phyloP scores from a whole-genome alignment of 2,797 vertebrate species.

The Nannoperca obscura region DNA sequence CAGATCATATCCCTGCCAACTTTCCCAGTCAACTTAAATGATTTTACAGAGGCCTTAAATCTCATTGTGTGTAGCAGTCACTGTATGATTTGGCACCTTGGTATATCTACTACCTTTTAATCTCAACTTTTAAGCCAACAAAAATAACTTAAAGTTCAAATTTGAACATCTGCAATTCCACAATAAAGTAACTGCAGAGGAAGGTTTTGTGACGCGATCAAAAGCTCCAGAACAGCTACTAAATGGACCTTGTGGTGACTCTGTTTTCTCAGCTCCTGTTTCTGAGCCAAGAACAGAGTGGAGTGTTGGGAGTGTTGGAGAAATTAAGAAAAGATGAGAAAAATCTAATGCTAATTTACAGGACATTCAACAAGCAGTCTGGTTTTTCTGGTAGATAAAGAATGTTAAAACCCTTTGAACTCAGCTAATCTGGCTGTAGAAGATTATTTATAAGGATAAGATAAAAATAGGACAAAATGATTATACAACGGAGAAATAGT shows the following conservation, averaged over 20 bases:
- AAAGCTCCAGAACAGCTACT: not conserved
- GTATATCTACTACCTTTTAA: slow-evolving; percentile 8
- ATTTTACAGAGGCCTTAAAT: slow-evolving; percentile 30
- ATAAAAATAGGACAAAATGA: not conserved
- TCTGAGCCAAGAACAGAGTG: not conserved
- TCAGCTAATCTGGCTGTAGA: too few relatives aligned
- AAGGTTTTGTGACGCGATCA: not conserved
- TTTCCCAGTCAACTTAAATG: slow-evolving; percentile 4
- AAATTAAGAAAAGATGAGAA: not conserved
- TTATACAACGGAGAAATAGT: not conserved
- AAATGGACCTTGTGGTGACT: not conserved
- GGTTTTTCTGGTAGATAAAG: not conserved
- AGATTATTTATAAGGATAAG: not conserved
- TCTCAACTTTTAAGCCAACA: not conserved
- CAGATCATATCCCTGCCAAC: slow-evolving; percentile 20
- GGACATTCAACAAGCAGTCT: not conserved
- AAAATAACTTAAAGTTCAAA: not conserved
- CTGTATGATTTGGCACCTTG: not conserved
- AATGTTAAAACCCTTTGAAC: not conserved
- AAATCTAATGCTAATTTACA: not conserved
- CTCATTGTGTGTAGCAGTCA: not conserved
- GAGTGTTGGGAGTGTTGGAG: not conserved
- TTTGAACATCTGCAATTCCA: not conserved
- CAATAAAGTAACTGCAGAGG: not conserved
- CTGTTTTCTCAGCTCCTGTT: not conserved